phyloP scores from a whole-genome alignment of 1,140 invertebrate genomes.

The Drosophila pruinosa region DNA sequence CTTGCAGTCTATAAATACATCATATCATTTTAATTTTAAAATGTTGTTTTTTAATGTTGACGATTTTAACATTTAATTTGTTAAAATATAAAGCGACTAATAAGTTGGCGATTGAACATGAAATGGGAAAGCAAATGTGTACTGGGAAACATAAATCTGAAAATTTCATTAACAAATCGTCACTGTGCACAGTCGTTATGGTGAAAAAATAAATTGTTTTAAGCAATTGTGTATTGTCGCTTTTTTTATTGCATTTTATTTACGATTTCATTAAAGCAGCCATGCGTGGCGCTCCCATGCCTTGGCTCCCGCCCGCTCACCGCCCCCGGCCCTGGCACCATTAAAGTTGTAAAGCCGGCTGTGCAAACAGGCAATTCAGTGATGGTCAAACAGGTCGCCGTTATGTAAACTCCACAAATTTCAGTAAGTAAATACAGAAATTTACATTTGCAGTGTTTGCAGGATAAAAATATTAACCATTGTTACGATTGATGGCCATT shows the following conservation, averaged over 20 bases:
- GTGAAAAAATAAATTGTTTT: constrained; percentile 67
- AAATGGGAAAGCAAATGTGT: constrained; percentile 1
- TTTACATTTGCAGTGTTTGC: constrained; percentile 37
- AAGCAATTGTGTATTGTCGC: constrained; percentile 32
- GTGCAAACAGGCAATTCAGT: constrained; percentile 26
- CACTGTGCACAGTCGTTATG: constrained; percentile 31
- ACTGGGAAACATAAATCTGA: constrained; percentile 51
- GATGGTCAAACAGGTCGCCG: constrained; percentile 14
- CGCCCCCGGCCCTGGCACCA: no score
- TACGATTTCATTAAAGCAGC: constrained; percentile 67
- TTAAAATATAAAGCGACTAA: constrained; percentile 3
- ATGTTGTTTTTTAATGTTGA: neutral
- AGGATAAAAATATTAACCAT: constrained; percentile 28
- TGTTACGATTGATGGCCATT: constrained; percentile 11
- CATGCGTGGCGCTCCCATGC: neutral
- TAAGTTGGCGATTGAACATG: constrained; percentile 2
- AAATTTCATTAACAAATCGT: constrained; percentile 75
- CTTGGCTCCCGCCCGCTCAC: neutral
- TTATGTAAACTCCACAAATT: constrained; percentile 35
- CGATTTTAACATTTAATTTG: neutral
- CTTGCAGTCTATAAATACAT: neutral
- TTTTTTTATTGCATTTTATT: constrained; percentile 50
- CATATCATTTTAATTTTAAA: neutral
- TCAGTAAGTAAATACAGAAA: constrained; percentile 27
- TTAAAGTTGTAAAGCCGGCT: constrained; percentile 1